Base-by-base conservation (phyloP, 37 sponge, comb jelly and placozoan species). In the Amphimedon queenslandica region DNA sequence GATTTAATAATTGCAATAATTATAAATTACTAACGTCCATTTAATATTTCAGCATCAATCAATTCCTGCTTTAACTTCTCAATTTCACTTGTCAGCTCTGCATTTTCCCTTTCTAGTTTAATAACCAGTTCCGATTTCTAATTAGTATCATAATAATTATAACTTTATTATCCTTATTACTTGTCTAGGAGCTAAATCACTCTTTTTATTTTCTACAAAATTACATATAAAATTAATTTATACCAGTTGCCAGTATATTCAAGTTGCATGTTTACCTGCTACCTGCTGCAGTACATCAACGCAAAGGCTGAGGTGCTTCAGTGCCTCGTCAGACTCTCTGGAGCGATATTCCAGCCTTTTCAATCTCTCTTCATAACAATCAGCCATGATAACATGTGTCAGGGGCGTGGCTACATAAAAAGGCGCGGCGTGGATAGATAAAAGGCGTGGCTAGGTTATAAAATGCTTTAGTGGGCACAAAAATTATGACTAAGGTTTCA, bases 91-190 rank as follows among this genome's bases (percentile, higher is more conserved):
- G 67, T 74, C 30, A 98, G 76, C 28, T 55, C 28, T 1, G 4
- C 57, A 55, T 98, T 98, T 58, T 98, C 96, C 23, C 24, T 58
- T 37, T 67, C 42, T 47, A 92, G 58, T 2, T 64, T 28, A 37
- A 42, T 11, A 24, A 56, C 73, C 38, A 84, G 36, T 32, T 2
- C 69, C 35, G 42, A 40, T 69, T 2, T 23, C 67, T 39, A 18
- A 47, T 47, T 47, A 47, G 13, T 18, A 47, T 47, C 13, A 13
- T 18, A 37, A 24, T 39, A 37, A 40, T 39, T 24, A 4, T 23
- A 40, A 37, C 35, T 24, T 21, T 23, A 1, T 24, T 39, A 40
- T 37, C 2, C 2, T 40, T n/a, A 41, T 1, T 16, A 70, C 71
- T 5, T 27, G 5, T 4, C 55, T 18, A 4, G 55, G 23, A 70